Percentiles rank a stretch among this genome's conserved stretches.
Evolutionary conservation across 2,797 vertebrate species (phyloP).

Genomic region (Pseudomugil tenellus): DNA sequence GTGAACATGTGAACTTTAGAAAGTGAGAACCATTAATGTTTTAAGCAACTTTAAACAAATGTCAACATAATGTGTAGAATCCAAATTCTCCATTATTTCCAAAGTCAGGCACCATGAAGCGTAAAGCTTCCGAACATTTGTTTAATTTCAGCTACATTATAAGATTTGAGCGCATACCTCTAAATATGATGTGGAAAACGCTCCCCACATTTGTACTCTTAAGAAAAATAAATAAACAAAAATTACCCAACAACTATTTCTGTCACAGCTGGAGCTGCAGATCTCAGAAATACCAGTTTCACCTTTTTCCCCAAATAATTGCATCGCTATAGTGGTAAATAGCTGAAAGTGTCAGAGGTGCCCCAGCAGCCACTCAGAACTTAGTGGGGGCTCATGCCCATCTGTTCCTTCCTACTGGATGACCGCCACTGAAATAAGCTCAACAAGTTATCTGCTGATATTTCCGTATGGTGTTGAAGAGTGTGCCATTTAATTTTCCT

Average conservation of each 20-base stretch:
- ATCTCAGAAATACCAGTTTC: background rate
- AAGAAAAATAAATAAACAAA: background rate
- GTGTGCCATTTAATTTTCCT: background rate
- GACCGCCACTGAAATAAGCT: background rate
- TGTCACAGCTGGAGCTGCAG: background rate
- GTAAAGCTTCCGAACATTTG: background rate
- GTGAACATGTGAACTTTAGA: background rate
- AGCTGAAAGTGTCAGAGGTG: background rate
- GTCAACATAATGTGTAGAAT: background rate
- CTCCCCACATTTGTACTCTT: background rate
- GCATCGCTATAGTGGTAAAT: background rate
- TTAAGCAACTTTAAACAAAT: background rate
- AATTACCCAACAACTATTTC: background rate
- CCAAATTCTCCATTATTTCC: background rate
- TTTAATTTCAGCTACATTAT: background rate
- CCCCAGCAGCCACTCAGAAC: background rate
- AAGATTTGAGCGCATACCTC: background rate
- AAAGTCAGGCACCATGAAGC: too few relatives aligned
- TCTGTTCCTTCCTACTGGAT: background rate
- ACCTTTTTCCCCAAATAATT: background rate
- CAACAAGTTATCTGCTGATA: background rate
- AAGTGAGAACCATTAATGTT: background rate
- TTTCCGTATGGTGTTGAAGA: too few relatives aligned
- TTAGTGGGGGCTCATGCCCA: background rate
- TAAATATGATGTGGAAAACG: background rate